Evolutionary conservation across 2,797 vertebrate species (phyloP), one percentile per base, ranked within the genome.

Genomic region (Acomys russatus): DNA sequence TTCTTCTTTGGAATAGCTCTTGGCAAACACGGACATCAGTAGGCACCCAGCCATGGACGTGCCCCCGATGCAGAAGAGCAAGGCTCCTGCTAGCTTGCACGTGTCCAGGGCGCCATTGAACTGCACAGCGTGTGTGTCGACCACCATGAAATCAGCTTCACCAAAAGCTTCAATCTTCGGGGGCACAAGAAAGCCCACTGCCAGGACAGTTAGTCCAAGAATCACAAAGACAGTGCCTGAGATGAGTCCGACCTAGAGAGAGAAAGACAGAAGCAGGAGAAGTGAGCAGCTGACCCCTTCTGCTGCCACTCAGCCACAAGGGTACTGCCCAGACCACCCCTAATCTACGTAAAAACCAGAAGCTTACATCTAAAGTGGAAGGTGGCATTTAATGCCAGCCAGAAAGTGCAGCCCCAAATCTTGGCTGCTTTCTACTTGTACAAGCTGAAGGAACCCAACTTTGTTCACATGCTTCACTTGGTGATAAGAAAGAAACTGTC

Each of bases 1-100:
- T 97, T 99, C 99, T 98, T 99, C 99, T 99, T 99, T 99, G 98
- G 99, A 99, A 98, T 99, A 99, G 97, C 98, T 99, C 98, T 99
- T 99, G 83, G 99, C 99, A 96, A 99, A 99, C 70, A 99, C 99
- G 5, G 99, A 99, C 98, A 99, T 98, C 88, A 99, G 98, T 93
- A 99, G 98, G 87, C 99, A 99, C 0, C 98, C 99, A 3, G 99
- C 99, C 99, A 99, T 98, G 0, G 99, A 98, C 0, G 98, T 99
- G 38, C 99, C 99, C 66, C 99, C 99, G 56, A 99, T 97, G 78
- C 99, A 99, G 98, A 99, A 99, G 92, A 99, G 98, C 96, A 99
- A 98, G 0, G 99, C 99, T 3, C 99, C 99, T 0, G 99, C 99
- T 98, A 99, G 98, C 98, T 99, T 99, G 97, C 99, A 99, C 90